These are phyloP conservation scores for Hemiprocne comata DNA, from an alignment of 2,113 vertebrate genomes.

Conservation along the genomic window DNA sequence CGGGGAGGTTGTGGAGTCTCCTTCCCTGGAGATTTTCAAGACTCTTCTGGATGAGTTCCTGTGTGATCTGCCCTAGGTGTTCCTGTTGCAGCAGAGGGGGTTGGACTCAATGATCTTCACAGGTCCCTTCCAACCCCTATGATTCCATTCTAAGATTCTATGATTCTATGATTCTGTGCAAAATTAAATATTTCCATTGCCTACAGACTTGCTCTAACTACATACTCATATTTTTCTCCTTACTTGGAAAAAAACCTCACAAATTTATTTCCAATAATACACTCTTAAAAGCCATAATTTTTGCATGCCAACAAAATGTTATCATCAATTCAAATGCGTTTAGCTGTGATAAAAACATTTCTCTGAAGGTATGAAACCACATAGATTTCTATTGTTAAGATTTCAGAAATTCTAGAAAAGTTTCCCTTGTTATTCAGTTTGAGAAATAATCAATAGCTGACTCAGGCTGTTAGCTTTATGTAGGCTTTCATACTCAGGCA, in stretches of 20 bases:
- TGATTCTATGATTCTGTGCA: not conserved
- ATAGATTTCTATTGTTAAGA: not conserved
- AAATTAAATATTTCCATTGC: not conserved
- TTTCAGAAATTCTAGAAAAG: not conserved
- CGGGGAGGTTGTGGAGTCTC: too few relatives aligned
- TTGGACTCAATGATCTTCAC: too few relatives aligned
- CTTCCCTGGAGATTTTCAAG: too few relatives aligned
- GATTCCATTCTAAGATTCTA: too few relatives aligned
- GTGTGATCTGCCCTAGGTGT: too few relatives aligned
- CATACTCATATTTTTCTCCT: not conserved
- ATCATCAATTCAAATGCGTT: not conserved
- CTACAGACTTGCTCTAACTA: not conserved
- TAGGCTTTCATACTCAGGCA: not conserved
- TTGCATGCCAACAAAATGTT: not conserved
- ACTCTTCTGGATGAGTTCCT: too few relatives aligned
- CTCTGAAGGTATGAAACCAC: not conserved
- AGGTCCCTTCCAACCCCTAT: too few relatives aligned
- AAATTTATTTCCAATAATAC: not conserved
- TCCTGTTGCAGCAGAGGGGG: too few relatives aligned
- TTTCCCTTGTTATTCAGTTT: not conserved
- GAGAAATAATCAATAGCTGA: not conserved
- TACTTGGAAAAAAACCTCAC: fast-evolving
- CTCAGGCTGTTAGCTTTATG: not conserved
- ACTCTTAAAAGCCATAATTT: not conserved
- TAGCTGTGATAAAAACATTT: not conserved